Base-by-base conservation (phyloP, 2,797 vertebrate genomes). In the Amazonetta brasiliensis region DNA sequence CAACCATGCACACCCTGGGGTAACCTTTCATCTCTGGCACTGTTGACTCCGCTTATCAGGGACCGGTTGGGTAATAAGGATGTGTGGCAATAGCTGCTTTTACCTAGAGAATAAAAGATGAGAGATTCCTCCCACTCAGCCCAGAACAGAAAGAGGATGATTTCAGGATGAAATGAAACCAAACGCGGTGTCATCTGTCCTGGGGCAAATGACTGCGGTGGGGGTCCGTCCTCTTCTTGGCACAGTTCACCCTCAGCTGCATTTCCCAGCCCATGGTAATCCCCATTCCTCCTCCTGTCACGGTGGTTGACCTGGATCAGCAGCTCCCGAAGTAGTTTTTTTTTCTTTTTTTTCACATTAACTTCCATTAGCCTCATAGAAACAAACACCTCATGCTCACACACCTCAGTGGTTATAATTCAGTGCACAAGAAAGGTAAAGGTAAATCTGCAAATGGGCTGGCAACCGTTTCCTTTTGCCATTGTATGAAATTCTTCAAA, bases 21-120 rank as follows among this genome's bases (percentile, higher is more conserved):
- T 37, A 68, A 78, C 90, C 94, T 96, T 91, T 84, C 75, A 71
- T 84, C 76, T 73, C 68, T 71, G 76, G 41, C 59, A 7, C 11
- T 77, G 67, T 90, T 93, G 76, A 92, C 72, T 92, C 41, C 60
- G 54, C 73, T 75, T 94, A 86, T 96, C 89, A 78, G 76, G 0
- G 2, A 15, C 67, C 19, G 82, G 46, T 87, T 96, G 59, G 3
- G 19, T 77, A 84, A 87, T 52, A 69, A 90, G 81, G 91, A 83
- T 86, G 77, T 85, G 41, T 59, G 80, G 78, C 80, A 84, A 73
- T 43, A 71, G n/a, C 48, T 77, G 33, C 13, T 3, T 90, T 94
- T 76, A 69, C 56, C 33, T 48, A 26, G 31, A 64, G 68, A 69
- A 85, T 82, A 76, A 64, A 82, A 58, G 52, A 26, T 64, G 67